These are phyloP conservation scores for Oeneis ivallda DNA, from an alignment of 2,888 invertebrate genomes.

Conservation along the genomic window DNA sequence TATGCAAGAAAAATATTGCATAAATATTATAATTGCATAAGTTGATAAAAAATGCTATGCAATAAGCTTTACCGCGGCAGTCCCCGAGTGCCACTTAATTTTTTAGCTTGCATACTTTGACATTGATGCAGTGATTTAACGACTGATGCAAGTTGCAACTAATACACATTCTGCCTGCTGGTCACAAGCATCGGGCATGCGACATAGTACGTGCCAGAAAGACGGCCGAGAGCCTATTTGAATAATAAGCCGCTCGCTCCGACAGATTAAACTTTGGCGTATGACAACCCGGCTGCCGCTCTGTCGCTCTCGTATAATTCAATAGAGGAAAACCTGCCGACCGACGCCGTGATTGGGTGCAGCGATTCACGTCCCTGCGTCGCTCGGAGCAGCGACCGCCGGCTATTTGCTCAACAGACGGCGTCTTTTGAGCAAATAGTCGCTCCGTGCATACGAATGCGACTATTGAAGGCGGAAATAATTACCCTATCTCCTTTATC, in stretches of 20 bases:
- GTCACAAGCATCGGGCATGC: slow-evolving; percentile 41
- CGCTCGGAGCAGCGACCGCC: slow-evolving; percentile 49
- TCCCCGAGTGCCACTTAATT: too few relatives aligned
- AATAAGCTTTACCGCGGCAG: too few relatives aligned
- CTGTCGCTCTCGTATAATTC: slow-evolving; percentile 72
- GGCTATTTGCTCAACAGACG: slow-evolving; percentile 55
- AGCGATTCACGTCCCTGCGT: slow-evolving; percentile 55
- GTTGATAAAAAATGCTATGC: too few relatives aligned
- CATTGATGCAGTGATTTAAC: too few relatives aligned
- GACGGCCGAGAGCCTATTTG: slow-evolving; percentile 73
- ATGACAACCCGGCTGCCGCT: slow-evolving; percentile 69
- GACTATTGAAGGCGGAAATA: slow-evolving; percentile 60
- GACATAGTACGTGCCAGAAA: slow-evolving; percentile 67
- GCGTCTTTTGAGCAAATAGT: slow-evolving; percentile 60
- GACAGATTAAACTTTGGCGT: slow-evolving; percentile 78
- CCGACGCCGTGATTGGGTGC: slow-evolving; percentile 61
- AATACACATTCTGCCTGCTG: too few relatives aligned
- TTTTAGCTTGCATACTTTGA: too few relatives aligned
- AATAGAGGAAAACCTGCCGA: slow-evolving; percentile 73
- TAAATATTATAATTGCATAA: too few relatives aligned
- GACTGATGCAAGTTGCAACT: too few relatives aligned
- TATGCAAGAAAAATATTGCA: too few relatives aligned
- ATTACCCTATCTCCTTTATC: slow-evolving; percentile 57
- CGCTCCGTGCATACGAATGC: slow-evolving; percentile 48
- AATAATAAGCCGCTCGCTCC: slow-evolving; percentile 77